Conservation (phyloP, 2,797 vertebrate species). For the Aldrovandia affinis region DNA sequence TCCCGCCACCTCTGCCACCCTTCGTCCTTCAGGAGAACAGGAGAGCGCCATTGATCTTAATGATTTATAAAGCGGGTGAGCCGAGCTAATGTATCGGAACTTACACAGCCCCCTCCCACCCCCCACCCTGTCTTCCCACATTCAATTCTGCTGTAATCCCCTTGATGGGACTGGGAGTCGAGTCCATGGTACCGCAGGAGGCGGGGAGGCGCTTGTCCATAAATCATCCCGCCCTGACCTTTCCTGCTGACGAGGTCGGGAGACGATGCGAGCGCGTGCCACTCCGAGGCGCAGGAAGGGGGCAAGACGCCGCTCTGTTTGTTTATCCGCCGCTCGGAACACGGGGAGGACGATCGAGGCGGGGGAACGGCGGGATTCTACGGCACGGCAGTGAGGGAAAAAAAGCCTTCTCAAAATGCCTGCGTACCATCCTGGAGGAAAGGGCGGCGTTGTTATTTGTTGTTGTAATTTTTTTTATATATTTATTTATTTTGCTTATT, state of each 20-base stretch:
- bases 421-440: background rate
- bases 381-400: background rate
- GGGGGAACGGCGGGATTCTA: background rate
- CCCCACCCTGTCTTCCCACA: conserved; percentile 6
- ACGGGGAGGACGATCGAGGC: no score
- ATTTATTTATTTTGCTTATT: background rate
- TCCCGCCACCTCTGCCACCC: background rate
- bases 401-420: background rate
- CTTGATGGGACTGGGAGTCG: conserved; percentile 3
- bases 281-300: background rate
- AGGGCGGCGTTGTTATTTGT: background rate
- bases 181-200: background rate
- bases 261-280: background rate
- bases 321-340: background rate
- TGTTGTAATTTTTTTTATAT: no score
- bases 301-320: background rate
- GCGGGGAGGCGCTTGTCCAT: background rate
- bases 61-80: conserved; percentile 46
- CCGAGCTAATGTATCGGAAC: conserved; percentile 47
- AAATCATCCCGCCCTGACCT: conserved; percentile 21
- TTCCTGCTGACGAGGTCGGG: background rate
- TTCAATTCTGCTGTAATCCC: background rate
- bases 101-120: conserved; percentile 14
- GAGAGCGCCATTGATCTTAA: conserved; percentile 37
- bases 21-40: conserved; percentile 39